Evolutionary conservation across 2,888 invertebrate species (phyloP).

Genomic region (Drosophila mettleri): DNA sequence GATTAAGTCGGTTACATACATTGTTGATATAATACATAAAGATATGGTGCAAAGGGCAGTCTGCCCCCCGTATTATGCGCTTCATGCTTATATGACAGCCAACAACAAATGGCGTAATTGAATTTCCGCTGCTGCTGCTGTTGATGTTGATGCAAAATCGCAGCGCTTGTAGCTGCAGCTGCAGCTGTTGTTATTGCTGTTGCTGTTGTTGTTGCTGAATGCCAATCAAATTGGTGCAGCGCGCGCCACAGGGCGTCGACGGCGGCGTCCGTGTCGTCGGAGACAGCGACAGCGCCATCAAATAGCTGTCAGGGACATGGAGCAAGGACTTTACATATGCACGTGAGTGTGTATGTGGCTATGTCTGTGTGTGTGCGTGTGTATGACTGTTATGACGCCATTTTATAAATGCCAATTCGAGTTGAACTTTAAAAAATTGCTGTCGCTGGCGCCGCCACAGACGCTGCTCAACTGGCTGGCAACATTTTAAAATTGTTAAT

Average conservation of each 20-base stretch:
- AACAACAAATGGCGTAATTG: constrained; percentile 63
- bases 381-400: constrained; percentile 66
- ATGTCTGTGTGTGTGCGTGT: constrained; percentile 24
- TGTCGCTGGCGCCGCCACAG: background rate
- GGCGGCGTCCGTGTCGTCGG: constrained; percentile 13
- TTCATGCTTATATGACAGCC: constrained; percentile 31
- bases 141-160: constrained; percentile 35
- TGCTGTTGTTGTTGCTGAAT: constrained; percentile 40
- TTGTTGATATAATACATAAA: background rate
- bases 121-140: constrained; percentile 46
- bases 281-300: constrained; percentile 57
- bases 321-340: constrained; percentile 33
- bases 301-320: constrained; percentile 61
- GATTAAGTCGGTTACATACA: background rate
- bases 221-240: constrained; percentile 78
- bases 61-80: constrained; percentile 33
- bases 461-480: constrained; percentile 1
- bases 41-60: background rate
- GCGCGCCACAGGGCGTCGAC: constrained; percentile 53
- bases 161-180: constrained; percentile 26
- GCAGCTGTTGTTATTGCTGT: constrained; percentile 1
- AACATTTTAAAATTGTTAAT: constrained; percentile 42
- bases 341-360: constrained; percentile 21
- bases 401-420: constrained; percentile 45
- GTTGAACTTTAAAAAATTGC: constrained; percentile 22